phyloP scores from a whole-genome alignment of 2,113 vertebrate genomes.

The Henicopernis longicauda region DNA sequence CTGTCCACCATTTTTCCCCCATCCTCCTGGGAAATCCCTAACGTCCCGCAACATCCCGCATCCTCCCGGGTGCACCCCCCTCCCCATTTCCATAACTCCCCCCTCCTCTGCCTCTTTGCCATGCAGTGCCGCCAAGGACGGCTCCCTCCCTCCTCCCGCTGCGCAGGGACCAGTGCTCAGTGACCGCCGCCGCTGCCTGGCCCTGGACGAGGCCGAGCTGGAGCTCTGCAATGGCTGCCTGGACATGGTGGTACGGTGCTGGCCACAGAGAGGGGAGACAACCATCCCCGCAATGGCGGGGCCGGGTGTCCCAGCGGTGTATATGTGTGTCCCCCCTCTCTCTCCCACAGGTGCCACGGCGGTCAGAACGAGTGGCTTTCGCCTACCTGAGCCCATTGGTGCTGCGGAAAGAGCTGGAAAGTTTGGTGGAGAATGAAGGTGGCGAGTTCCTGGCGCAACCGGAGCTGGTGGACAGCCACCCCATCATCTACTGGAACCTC shows the following conservation, averaged over 20 bases:
- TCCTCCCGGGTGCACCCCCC: background rate
- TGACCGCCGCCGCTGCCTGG: conserved; percentile 78
- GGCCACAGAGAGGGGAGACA: background rate
- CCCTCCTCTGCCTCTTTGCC: background rate
- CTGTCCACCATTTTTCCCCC: background rate
- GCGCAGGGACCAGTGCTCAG: conserved; percentile 71
- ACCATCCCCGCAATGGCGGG: background rate
- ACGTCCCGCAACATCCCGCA: accelerated
- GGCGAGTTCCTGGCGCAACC: conserved; percentile 82
- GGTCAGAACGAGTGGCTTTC: conserved; percentile 72
- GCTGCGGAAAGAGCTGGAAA: conserved; percentile 91
- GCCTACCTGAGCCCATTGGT: conserved; percentile 93
- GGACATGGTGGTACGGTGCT: background rate
- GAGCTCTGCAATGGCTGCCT: conserved; percentile 27
- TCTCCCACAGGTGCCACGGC: conserved; percentile 13
- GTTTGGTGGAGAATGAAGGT: conserved; percentile 90
- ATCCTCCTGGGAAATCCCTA: too few relatives aligned
- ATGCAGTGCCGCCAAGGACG: accelerated
- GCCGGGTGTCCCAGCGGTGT: background rate
- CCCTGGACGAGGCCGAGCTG: conserved; percentile 75
- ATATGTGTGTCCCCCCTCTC: too few relatives aligned
- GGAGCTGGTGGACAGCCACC: conserved; percentile 85
- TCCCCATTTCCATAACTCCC: background rate
- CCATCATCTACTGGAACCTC: conserved; percentile 97
- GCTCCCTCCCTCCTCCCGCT: background rate